Evolutionary conservation across 1,140 invertebrate genomes (phyloP).

Genomic region (Eriocheir sinensis): DNA sequence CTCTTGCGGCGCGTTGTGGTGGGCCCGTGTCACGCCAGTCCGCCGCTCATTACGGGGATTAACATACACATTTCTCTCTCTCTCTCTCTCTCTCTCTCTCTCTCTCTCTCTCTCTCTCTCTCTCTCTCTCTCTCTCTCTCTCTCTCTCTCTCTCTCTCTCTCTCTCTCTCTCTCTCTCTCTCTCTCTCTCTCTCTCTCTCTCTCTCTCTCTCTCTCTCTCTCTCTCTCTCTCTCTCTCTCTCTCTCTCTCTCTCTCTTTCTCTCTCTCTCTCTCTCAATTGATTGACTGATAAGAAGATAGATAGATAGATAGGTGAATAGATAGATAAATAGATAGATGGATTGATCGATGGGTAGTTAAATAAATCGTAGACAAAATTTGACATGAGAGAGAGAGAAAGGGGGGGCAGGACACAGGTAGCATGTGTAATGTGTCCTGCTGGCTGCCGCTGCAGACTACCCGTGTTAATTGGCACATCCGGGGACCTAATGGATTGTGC

Average conservation of each 20-base stretch:
- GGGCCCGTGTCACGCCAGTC: not conserved
- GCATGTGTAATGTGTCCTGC: constrained; percentile 7
- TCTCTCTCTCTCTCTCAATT: not conserved
- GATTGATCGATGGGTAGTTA: too few relatives aligned
- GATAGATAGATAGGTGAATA: not conserved
- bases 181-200: constrained; percentile 7
- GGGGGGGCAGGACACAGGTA: not conserved
- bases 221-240: constrained; percentile 30
- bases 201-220: not conserved
- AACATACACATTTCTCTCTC: not conserved
- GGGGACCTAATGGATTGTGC: not conserved
- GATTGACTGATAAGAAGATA: not conserved
- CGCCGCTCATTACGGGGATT: not conserved
- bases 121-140: too few relatives aligned
- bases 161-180: constrained; percentile 30
- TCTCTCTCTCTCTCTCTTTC: constrained; percentile 26
- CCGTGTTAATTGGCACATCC: constrained; percentile 13
- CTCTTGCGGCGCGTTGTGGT: not conserved
- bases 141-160: constrained; percentile 2
- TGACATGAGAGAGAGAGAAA: constrained; percentile 57
- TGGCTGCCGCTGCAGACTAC: not conserved
- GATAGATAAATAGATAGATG: not conserved
- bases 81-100: constrained; percentile 23
- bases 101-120: constrained; percentile 35
- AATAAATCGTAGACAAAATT: not conserved